Conservation (phyloP, 37 sponge, comb jelly and placozoan genomes). For the Spongia lamella region DNA sequence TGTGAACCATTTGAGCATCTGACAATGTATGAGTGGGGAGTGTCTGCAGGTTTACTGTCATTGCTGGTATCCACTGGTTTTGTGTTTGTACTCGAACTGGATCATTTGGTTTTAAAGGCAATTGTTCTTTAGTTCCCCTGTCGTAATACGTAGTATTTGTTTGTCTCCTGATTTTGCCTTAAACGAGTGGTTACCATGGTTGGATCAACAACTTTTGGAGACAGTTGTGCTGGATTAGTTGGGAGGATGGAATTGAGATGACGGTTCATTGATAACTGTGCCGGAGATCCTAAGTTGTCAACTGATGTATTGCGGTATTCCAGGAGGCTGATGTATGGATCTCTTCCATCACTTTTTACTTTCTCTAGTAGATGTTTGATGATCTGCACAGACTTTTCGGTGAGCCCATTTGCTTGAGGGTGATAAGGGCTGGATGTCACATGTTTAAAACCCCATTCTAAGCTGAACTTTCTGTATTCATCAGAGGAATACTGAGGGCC, state of each 20-base stretch:
- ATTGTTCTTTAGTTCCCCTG: background rate
- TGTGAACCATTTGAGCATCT: too few species aligned
- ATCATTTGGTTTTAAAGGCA: background rate
- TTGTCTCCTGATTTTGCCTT: background rate
- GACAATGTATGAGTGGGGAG: too few species aligned
- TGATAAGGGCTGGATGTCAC: background rate
- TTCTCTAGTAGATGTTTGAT: constrained; percentile 8
- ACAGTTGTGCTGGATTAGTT: background rate
- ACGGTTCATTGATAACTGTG: constrained; percentile 10
- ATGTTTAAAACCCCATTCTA: constrained; percentile 4
- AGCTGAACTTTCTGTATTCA: background rate
- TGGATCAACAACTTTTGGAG: background rate
- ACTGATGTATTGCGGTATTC: background rate
- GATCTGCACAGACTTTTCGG: constrained; percentile 10
- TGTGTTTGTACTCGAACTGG: background rate
- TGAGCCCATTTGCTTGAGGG: background rate
- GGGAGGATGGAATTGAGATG: background rate
- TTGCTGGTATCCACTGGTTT: constrained; percentile 1
- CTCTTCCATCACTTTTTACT: background rate
- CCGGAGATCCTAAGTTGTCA: background rate
- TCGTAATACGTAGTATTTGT: constrained; percentile 4
- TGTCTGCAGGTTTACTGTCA: background rate
- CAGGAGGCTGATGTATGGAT: constrained; percentile 6
- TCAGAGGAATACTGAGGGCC: constrained; percentile 8
- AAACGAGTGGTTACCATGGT: background rate